Percentiles rank a stretch among this genome's conserved stretches.
These are phyloP conservation scores for Ellobius talpinus DNA, from an alignment of 2,113 vertebrate genomes.

Conservation along the genomic window DNA sequence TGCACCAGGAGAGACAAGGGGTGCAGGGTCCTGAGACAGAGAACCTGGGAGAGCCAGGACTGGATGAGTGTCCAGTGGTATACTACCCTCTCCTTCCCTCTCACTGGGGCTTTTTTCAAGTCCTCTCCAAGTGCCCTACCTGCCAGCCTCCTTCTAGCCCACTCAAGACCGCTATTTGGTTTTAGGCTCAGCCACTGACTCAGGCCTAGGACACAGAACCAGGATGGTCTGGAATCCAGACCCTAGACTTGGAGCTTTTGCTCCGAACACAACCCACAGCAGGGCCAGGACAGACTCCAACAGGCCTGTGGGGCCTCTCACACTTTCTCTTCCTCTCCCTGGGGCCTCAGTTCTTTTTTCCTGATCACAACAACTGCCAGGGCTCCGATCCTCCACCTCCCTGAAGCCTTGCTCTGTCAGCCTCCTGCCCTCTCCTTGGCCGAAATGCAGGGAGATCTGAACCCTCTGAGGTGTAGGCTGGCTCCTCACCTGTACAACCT, in stretches of 20 bases:
- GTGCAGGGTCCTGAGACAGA: background rate
- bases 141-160: background rate
- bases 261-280: background rate
- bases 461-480: background rate
- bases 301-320: accelerated
- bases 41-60: conserved; percentile 13
- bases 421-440: background rate
- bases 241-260: background rate
- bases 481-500: background rate
- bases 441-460: background rate
- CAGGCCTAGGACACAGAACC: background rate
- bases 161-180: accelerated
- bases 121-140: background rate
- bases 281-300: background rate
- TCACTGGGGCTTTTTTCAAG: background rate
- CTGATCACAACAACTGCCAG: background rate
- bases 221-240: background rate
- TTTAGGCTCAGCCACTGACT: background rate
- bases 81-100: background rate
- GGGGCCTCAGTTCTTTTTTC: background rate
- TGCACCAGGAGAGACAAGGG: conserved; percentile 58
- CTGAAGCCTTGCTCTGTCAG: background rate
- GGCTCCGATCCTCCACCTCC: background rate
- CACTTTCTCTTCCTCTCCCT: background rate
- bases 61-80: background rate